Conservation (phyloP, 2,797 vertebrate species). For the Pangasius macronema region DNA sequence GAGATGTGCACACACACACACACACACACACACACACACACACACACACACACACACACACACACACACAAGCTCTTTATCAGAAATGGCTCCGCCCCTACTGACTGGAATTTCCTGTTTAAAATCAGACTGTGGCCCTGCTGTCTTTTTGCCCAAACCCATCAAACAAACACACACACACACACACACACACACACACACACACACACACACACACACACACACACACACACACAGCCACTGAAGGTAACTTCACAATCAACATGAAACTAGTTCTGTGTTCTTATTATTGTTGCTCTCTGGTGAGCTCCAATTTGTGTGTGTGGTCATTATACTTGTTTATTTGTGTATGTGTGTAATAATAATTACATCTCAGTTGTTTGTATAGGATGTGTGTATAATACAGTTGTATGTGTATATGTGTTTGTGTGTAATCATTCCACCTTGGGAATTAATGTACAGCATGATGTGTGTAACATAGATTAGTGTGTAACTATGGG, state of each 20-base stretch:
- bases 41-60: slow-evolving; percentile 55
- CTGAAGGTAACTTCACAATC: not conserved
- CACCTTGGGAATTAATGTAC: not conserved
- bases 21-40: slow-evolving; percentile 16
- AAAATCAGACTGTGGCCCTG: slow-evolving; percentile 77
- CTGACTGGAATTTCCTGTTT: slow-evolving; percentile 84
- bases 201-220: too few species aligned
- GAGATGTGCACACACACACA: slow-evolving; percentile 47
- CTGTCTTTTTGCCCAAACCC: slow-evolving; percentile 67
- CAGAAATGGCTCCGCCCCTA: slow-evolving; percentile 71
- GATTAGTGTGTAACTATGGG: not conserved
- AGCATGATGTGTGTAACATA: not conserved
- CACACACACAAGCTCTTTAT: slow-evolving; percentile 68
- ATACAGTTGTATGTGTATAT: slow-evolving; percentile 17
- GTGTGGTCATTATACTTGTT: not conserved
- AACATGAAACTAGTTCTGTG: not conserved
- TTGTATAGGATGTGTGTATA: not conserved
- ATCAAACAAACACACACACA: slow-evolving; percentile 24
- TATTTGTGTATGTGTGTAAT: not conserved
- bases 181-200: not conserved
- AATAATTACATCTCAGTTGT: not conserved
- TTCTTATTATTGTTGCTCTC: not conserved
- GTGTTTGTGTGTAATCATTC: not conserved
- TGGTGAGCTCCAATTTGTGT: not conserved
- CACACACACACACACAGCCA: not conserved